A percentile compares a stretch with the other conserved stretches of the same genome.
These are phyloP conservation scores for Ramazzottius varieornatus DNA, from an alignment of 2,888 invertebrate genomes.

Conservation along the genomic window DNA sequence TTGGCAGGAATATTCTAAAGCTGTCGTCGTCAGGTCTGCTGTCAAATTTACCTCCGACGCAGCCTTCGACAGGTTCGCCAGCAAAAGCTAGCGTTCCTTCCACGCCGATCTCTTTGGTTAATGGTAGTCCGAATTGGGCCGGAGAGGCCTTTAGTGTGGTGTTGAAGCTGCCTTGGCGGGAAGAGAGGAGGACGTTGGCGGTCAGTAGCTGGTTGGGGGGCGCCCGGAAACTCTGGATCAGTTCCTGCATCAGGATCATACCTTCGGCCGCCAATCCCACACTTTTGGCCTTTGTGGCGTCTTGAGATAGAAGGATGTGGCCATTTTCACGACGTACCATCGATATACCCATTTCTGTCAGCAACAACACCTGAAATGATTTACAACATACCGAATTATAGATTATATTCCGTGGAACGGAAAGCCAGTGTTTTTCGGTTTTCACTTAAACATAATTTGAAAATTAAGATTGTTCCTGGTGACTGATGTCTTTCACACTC, in stretches of 20 bases:
- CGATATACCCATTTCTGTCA: slow-evolving; percentile 80
- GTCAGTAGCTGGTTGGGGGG: slow-evolving; percentile 15
- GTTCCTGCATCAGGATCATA: slow-evolving; percentile 79
- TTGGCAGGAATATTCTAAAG: no score
- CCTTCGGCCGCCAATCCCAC: slow-evolving; percentile 70
- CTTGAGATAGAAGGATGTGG: slow-evolving; percentile 32
- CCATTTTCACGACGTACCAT: slow-evolving; percentile 66
- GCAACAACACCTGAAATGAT: slow-evolving; percentile 32
- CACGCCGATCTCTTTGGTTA: neutral
- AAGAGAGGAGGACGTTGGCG: slow-evolving; percentile 27
- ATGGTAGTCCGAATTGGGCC: slow-evolving; percentile 25
- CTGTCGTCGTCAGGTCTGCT: neutral
- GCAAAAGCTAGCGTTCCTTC: neutral
- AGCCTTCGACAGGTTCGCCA: neutral
- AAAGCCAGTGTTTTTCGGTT: neutral
- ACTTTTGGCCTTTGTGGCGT: slow-evolving; percentile 42
- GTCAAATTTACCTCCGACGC: no score
- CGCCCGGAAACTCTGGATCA: slow-evolving; percentile 60
- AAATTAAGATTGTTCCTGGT: no score
- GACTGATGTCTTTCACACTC: no score
- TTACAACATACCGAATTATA: neutral
- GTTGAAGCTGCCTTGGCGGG: slow-evolving; percentile 6
- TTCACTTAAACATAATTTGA: neutral
- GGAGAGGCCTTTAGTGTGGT: slow-evolving; percentile 21
- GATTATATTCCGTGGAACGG: no score